A percentile compares a stretch with the other conserved stretches of the same genome.
Evolutionary conservation across 2,113 vertebrate genomes (phyloP).

Genomic region (Atherinomorus stipes): DNA sequence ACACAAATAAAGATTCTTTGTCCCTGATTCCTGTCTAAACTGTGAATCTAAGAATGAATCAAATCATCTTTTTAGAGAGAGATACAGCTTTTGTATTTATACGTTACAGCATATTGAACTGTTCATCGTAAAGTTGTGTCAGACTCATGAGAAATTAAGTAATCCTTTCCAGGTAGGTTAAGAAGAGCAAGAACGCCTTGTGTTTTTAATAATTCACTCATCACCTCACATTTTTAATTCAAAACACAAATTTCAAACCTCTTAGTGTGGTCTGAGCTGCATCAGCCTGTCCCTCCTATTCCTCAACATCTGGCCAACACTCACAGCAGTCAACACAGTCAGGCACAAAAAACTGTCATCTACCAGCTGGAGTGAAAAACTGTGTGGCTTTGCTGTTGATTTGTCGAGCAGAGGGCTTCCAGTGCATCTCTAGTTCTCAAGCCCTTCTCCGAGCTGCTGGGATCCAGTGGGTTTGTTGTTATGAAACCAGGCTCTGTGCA

Average conservation of each 20-base stretch:
- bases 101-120: neutral
- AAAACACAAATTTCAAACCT: conserved; percentile 18
- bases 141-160: neutral
- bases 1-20: no score
- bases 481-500: conserved; percentile 24
- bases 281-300: conserved; percentile 49
- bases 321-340: conserved; percentile 48
- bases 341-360: conserved; percentile 61
- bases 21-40: no score
- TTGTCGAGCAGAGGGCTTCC: conserved; percentile 49
- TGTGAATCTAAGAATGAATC: no score
- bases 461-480: conserved; percentile 27
- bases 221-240: conserved; percentile 8
- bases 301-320: conserved; percentile 62
- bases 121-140: neutral
- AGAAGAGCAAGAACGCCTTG: neutral
- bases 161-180: neutral
- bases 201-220: conserved; percentile 28
- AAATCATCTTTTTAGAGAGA: no score
- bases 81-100: no score
- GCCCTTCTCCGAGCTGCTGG: conserved; percentile 14
- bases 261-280: conserved; percentile 34
- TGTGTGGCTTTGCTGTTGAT: conserved; percentile 54
- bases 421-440: conserved; percentile 42
- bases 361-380: conserved; percentile 51